Evolutionary conservation across 1,140 invertebrate species (phyloP).

Genomic region (Pachyrhynchus sulphureomaculatus): DNA sequence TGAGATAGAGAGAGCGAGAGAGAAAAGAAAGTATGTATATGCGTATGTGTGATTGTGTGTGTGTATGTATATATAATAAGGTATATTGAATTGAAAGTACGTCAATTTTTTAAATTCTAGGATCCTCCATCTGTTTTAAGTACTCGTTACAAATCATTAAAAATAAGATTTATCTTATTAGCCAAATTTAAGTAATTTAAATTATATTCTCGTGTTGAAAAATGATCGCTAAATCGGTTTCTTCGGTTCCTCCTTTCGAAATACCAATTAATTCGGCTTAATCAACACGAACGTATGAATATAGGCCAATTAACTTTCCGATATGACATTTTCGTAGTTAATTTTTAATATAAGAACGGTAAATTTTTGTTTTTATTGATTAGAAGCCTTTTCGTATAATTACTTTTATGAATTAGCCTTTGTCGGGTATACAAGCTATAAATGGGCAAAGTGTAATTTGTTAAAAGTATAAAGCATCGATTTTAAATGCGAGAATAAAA

Average conservation of each 20-base stretch:
- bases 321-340: conserved; percentile 13
- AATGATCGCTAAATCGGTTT: conserved; percentile 21
- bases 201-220: conserved; percentile 6
- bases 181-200: conserved; percentile 20
- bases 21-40: too few species aligned
- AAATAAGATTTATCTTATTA: neutral
- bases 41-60: too few species aligned
- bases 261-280: conserved; percentile 7
- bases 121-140: too few species aligned
- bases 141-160: conserved; percentile 3
- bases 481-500: too few species aligned
- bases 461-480: too few species aligned
- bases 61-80: too few species aligned
- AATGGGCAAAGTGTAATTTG: neutral
- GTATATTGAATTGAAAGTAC: too few species aligned
- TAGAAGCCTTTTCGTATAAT: neutral
- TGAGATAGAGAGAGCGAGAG: too few species aligned
- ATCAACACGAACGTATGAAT: conserved; percentile 17
- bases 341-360: conserved; percentile 1
- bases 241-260: conserved; percentile 12
- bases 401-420: neutral
- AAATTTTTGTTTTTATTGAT: neutral
- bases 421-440: neutral
- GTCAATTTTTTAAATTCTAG: too few species aligned
- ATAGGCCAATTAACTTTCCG: conserved; percentile 13